Conservation (phyloP, 2,797 vertebrate species). For the Columba guinea region DNA sequence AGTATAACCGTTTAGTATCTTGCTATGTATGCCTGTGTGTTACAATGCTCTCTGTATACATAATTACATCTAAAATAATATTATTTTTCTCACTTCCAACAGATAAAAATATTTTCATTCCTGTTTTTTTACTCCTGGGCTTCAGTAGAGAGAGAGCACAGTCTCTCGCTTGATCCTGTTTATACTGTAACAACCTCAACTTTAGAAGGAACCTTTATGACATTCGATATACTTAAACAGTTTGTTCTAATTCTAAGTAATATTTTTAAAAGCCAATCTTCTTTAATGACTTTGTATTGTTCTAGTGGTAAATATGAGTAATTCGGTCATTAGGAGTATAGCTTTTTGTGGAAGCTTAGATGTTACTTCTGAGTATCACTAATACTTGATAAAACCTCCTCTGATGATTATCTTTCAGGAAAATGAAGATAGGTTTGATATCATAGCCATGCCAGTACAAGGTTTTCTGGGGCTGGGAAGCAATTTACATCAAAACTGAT, state of each 20-base stretch:
- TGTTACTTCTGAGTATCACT: background rate
- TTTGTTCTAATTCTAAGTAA: constrained; percentile 14
- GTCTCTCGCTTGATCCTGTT: background rate
- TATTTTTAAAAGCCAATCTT: constrained; percentile 19
- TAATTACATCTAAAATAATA: constrained; percentile 7
- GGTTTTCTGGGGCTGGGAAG: background rate
- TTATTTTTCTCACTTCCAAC: constrained; percentile 2
- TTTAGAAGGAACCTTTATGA: constrained; percentile 14
- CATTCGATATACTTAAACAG: background rate
- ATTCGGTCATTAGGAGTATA: background rate
- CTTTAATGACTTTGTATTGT: constrained; percentile 10
- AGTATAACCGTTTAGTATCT: background rate
- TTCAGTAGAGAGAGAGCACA: background rate
- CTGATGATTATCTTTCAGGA: background rate
- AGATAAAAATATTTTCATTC: constrained; percentile 29
- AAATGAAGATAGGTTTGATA: background rate
- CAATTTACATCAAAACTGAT: background rate
- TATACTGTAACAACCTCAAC: background rate
- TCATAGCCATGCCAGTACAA: background rate
- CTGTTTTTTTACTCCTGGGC: background rate
- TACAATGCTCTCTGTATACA: background rate
- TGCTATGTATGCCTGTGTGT: background rate
- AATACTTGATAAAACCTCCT: background rate
- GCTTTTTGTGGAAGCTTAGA: background rate
- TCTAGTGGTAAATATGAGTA: constrained; percentile 26